Evolutionary conservation across 2,797 vertebrate species (phyloP).

Genomic region (Rachycentron canadum): DNA sequence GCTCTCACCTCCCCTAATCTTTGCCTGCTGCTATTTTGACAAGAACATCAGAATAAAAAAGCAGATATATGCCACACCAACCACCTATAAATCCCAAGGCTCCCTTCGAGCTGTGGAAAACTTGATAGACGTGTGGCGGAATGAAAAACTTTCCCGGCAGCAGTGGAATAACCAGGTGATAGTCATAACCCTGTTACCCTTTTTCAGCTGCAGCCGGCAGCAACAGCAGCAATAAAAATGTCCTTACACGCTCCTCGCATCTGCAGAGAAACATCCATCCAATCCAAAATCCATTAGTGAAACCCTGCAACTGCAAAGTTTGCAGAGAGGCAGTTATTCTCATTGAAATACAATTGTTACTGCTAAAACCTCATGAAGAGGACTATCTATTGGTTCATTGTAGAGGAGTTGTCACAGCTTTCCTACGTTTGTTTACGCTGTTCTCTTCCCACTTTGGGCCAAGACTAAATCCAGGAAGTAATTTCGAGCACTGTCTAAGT

Average conservation of each 20-base stretch:
- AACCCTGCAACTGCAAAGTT: not conserved
- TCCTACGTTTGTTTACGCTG: not conserved
- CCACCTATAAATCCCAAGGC: not conserved
- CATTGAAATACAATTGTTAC: too few species aligned
- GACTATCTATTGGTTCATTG: not conserved
- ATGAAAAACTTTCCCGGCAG: constrained; percentile 12
- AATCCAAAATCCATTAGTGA: constrained; percentile 18
- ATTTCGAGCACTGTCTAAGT: not conserved
- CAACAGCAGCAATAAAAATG: not conserved
- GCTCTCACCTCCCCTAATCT: constrained; percentile 11
- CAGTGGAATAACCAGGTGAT: constrained; percentile 24
- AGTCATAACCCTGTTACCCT: not conserved
- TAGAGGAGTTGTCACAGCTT: too few species aligned
- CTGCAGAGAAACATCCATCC: constrained; percentile 8
- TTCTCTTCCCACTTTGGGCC: not conserved
- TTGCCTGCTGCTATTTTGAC: not conserved
- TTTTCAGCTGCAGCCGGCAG: constrained; percentile 5
- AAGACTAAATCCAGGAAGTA: not conserved
- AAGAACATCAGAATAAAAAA: constrained; percentile 16
- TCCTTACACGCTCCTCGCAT: not conserved
- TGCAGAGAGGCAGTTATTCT: not conserved
- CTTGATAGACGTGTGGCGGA: constrained; percentile 28
- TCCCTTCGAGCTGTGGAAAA: constrained; percentile 12
- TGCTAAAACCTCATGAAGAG: not conserved
- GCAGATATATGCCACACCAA: not conserved